Evolutionary conservation across 1,140 invertebrate genomes (phyloP).

Genomic region (Eumaeus atala): DNA sequence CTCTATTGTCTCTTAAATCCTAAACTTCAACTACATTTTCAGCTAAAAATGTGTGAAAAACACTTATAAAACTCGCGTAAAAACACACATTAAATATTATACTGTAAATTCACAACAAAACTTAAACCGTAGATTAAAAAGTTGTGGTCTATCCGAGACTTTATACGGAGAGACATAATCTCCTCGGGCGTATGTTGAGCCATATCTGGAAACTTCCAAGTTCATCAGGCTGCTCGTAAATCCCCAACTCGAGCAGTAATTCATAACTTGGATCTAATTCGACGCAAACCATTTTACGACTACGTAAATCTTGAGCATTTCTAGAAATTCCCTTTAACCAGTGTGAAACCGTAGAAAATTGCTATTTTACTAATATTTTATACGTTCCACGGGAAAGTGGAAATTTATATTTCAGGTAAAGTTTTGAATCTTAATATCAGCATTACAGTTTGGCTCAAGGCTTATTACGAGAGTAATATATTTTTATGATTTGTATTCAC

Average conservation of each 20-base stretch:
- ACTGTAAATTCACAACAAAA: no score
- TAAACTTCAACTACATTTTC: no score
- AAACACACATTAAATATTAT: no score
- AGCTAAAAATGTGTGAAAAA: no score
- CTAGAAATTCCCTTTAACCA: constrained; percentile 26
- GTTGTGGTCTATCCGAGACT: no score
- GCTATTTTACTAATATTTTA: constrained; percentile 11
- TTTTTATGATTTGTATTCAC: constrained; percentile 4
- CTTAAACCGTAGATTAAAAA: no score
- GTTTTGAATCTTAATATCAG: constrained; percentile 5
- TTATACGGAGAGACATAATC: no score
- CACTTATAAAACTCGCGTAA: no score
- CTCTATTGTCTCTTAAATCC: no score
- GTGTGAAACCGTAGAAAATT: neutral
- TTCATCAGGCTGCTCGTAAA: constrained; percentile 3
- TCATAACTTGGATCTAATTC: constrained; percentile 56
- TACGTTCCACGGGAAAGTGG: neutral
- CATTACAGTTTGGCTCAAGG: neutral
- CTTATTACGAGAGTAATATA: neutral
- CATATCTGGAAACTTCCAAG: neutral
- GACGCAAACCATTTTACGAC: constrained; percentile 45
- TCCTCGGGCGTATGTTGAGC: no score
- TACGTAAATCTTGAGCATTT: constrained; percentile 50
- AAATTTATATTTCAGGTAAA: constrained; percentile 6
- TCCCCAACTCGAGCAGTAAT: constrained; percentile 39